These are phyloP conservation scores for Dusona sp. DNA, from an alignment of 2,888 invertebrate species.

Conservation along the genomic window DNA sequence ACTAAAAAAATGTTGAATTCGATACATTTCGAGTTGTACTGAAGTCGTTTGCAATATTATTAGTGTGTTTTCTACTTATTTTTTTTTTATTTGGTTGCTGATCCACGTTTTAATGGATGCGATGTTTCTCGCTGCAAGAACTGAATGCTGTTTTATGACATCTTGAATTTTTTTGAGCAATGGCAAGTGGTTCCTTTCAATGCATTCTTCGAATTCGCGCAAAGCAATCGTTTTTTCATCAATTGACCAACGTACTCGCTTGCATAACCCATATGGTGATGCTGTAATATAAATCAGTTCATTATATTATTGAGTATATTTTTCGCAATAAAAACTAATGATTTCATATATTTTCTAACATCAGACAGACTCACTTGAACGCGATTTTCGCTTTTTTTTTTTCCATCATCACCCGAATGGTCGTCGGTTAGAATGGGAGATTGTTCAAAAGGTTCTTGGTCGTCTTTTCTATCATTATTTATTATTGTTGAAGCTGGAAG, in stretches of 20 bases:
- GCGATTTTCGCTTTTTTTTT: no score
- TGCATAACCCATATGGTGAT: conserved; percentile 34
- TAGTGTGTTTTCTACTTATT: background rate
- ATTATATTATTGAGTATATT: background rate
- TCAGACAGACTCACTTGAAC: background rate
- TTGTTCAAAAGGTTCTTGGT: no score
- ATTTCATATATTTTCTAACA: background rate
- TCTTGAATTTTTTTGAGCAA: conserved; percentile 26
- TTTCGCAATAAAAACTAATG: background rate
- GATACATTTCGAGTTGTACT: no score
- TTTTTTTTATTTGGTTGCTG: conserved; percentile 32
- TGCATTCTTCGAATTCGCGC: background rate
- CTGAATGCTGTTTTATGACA: background rate
- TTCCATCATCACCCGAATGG: no score
- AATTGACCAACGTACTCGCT: conserved; percentile 10
- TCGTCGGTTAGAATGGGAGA: no score
- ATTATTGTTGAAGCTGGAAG: background rate
- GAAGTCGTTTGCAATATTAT: no score
- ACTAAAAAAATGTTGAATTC: no score
- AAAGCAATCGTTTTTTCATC: conserved; percentile 22
- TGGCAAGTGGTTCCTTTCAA: conserved; percentile 4
- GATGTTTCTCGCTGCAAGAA: background rate
- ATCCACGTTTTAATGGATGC: conserved; percentile 40
- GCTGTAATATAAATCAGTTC: background rate
- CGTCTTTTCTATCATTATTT: no score